phyloP scores from a whole-genome alignment of 2,888 invertebrate species.

The Clepsis dumicolana region DNA sequence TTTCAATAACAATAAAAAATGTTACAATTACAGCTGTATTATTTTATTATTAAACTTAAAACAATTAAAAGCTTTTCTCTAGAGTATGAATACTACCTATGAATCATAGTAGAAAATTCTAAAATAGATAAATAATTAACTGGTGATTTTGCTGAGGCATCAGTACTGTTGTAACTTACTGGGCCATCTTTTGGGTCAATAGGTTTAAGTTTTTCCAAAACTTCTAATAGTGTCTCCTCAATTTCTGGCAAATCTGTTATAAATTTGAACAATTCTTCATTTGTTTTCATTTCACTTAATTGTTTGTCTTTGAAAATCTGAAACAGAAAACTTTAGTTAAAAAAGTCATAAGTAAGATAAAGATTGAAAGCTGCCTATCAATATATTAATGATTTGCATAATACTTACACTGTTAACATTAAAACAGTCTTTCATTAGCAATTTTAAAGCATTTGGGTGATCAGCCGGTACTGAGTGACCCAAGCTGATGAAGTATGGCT shows the following conservation, averaged over 20 bases:
- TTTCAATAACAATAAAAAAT: no score
- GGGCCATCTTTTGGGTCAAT: background rate
- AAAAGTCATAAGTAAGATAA: background rate
- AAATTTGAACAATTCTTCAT: conserved; percentile 7
- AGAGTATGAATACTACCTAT: background rate
- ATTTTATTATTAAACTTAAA: no score
- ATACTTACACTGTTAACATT: conserved; percentile 8
- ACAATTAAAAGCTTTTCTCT: no score
- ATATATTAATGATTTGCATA: background rate
- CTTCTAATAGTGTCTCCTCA: background rate
- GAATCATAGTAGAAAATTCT: background rate
- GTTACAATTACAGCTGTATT: no score
- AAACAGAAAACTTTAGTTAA: background rate
- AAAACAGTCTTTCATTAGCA: conserved; percentile 1
- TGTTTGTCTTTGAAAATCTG: background rate
- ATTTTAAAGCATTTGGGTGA: background rate
- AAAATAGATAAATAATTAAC: background rate
- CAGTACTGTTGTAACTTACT: background rate
- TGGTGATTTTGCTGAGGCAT: background rate
- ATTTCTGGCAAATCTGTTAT: conserved; percentile 2
- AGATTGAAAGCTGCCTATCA: background rate
- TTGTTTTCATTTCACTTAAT: background rate
- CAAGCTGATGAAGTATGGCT: conserved; percentile 4
- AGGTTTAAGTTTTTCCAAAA: background rate
- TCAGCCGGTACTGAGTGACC: conserved; percentile 2